Evolutionary conservation across 23 tunicate genomes (phyloP).

Genomic region (Styela plicata): DNA sequence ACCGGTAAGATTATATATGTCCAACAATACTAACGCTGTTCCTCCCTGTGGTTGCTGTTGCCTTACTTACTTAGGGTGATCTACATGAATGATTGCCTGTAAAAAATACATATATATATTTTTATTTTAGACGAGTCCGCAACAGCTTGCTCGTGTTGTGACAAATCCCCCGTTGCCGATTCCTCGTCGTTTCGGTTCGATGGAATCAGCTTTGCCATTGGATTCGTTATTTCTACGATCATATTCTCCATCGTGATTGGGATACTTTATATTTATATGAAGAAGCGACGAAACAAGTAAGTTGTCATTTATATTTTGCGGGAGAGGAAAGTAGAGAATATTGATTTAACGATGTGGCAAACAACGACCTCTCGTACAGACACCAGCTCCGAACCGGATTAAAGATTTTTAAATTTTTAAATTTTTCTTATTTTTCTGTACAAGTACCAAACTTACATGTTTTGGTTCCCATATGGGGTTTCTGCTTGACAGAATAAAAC

Average conservation of each 20-base stretch:
- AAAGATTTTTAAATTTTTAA: background rate
- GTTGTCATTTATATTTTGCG: background rate
- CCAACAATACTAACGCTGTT: background rate
- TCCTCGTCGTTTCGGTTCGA: background rate
- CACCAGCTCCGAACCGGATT: background rate
- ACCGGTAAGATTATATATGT: too few species aligned
- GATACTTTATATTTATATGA: background rate
- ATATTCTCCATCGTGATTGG: background rate
- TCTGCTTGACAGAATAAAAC: too few species aligned
- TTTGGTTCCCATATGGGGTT: too few species aligned
- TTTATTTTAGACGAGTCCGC: background rate
- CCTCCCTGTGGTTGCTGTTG: background rate
- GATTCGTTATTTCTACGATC: background rate
- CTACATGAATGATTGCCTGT: too few species aligned
- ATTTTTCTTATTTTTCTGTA: background rate
- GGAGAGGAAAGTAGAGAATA: too few species aligned
- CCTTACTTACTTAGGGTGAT: background rate
- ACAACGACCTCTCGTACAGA: background rate
- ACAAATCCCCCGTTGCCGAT: background rate
- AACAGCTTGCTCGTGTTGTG: background rate
- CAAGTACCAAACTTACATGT: too few species aligned
- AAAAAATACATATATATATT: too few species aligned
- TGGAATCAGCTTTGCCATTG: background rate
- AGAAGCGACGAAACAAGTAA: background rate
- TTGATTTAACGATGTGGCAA: background rate